A percentile compares a stretch with the other conserved stretches of the same genome.
Evolutionary conservation across 2,888 invertebrate genomes (phyloP).

Genomic region (Erebia ligea): DNA sequence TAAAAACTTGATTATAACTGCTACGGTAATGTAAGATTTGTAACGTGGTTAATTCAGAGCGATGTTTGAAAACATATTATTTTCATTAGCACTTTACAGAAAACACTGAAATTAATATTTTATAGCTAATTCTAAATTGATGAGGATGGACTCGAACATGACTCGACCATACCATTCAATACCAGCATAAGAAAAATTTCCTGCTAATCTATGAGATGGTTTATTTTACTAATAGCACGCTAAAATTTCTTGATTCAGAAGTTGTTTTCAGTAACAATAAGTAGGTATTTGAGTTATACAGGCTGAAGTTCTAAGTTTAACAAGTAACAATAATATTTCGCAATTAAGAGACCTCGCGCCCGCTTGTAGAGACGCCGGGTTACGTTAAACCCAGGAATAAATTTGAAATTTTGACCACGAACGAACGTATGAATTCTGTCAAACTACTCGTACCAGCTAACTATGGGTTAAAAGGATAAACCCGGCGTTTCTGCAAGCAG

Average conservation of each 20-base stretch:
- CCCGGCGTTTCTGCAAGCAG: no score
- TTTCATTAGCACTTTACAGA: background rate
- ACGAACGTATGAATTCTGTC: no score
- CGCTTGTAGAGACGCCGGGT: no score
- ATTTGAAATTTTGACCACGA: no score
- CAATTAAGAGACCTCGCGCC: background rate
- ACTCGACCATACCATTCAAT: background rate
- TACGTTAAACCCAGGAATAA: no score
- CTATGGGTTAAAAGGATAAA: no score
- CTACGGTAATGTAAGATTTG: background rate
- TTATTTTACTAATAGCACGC: conserved; percentile 9
- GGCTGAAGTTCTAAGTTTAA: background rate
- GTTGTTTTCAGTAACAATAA: background rate
- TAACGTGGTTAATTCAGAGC: background rate
- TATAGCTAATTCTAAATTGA: background rate
- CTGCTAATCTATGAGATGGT: background rate
- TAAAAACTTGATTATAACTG: conserved; percentile 39
- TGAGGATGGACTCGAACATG: background rate
- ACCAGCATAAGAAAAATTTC: background rate
- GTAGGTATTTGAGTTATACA: background rate
- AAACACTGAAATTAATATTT: background rate
- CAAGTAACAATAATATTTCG: conserved; percentile 4
- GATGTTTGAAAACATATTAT: background rate
- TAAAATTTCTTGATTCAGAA: background rate
- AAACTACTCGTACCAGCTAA: no score